Evolutionary conservation across 2,888 invertebrate species (phyloP).

Genomic region (Dermolepida albohirtum): DNA sequence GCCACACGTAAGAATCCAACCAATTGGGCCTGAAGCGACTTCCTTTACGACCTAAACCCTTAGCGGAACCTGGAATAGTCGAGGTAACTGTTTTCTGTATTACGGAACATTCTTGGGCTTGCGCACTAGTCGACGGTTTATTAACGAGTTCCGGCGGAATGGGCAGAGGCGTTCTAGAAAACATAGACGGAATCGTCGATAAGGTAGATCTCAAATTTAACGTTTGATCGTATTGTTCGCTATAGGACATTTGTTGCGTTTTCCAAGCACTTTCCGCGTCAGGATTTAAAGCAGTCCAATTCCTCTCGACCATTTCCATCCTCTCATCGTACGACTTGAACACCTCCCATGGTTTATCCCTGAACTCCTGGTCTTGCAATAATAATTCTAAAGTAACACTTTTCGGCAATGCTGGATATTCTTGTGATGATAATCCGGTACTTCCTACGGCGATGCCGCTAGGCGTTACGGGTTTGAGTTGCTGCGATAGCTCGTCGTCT

Average conservation of each 20-base stretch:
- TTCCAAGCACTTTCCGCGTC: slow-evolving; percentile 24
- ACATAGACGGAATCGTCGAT: slow-evolving; percentile 36
- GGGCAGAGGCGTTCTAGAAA: slow-evolving; percentile 52
- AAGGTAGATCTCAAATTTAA: slow-evolving; percentile 18
- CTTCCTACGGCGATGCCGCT: not conserved
- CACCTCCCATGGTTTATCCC: slow-evolving; percentile 33
- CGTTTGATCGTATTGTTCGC: slow-evolving; percentile 23
- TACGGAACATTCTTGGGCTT: slow-evolving; percentile 63
- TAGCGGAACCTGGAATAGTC: slow-evolving; percentile 22
- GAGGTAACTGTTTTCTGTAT: slow-evolving; percentile 55
- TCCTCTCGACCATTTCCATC: not conserved
- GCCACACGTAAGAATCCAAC: slow-evolving; percentile 78
- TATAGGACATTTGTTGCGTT: slow-evolving; percentile 12
- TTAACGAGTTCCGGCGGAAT: slow-evolving; percentile 54
- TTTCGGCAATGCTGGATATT: not conserved
- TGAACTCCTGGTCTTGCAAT: slow-evolving; percentile 33
- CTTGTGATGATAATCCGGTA: not conserved
- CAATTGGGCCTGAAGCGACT: slow-evolving; percentile 77
- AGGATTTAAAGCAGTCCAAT: slow-evolving; percentile 4
- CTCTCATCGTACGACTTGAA: slow-evolving; percentile 8
- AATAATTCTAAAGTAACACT: slow-evolving; percentile 34
- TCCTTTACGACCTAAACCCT: slow-evolving; percentile 65
- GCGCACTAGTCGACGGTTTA: slow-evolving; percentile 53
- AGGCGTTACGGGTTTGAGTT: not conserved
- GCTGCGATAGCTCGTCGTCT: not conserved